A percentile compares a stretch with the other conserved stretches of the same genome.
phyloP scores from a whole-genome alignment of 2,113 vertebrate species.

The Eretmodus cyanostictus region DNA sequence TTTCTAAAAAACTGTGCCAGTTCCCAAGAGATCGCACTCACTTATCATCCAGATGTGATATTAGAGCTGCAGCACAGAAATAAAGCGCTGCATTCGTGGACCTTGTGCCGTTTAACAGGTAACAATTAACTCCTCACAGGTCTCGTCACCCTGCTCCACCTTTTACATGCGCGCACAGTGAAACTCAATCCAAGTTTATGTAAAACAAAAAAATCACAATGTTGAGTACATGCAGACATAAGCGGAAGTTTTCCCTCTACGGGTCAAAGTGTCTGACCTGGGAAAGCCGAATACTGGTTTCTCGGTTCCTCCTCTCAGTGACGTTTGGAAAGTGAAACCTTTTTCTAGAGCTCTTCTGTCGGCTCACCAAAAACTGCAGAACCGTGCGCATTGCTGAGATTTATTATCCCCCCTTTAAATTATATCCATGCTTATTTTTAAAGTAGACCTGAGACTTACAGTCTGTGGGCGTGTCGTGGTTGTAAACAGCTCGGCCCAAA shows the following conservation, averaged over 20 bases:
- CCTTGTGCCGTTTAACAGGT: background rate
- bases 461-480: background rate
- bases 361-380: background rate
- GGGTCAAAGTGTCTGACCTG: background rate
- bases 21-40: background rate
- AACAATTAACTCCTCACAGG: background rate
- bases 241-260: background rate
- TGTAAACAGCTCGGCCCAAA: background rate
- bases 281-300: background rate
- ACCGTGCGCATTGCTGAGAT: background rate
- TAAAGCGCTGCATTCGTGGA: background rate
- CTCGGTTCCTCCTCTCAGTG: background rate
- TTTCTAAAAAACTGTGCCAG: too few relatives aligned
- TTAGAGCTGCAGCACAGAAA: background rate
- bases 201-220: background rate
- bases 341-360: background rate
- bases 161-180: background rate
- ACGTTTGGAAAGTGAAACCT: conserved; percentile 52
- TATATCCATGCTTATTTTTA: background rate
- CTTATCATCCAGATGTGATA: background rate
- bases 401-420: background rate
- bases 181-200: background rate
- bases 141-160: background rate
- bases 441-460: background rate
- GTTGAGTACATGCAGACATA: background rate